These are phyloP conservation scores for Heliangelus exortis DNA, from an alignment of 2,797 vertebrate genomes.

Conservation along the genomic window DNA sequence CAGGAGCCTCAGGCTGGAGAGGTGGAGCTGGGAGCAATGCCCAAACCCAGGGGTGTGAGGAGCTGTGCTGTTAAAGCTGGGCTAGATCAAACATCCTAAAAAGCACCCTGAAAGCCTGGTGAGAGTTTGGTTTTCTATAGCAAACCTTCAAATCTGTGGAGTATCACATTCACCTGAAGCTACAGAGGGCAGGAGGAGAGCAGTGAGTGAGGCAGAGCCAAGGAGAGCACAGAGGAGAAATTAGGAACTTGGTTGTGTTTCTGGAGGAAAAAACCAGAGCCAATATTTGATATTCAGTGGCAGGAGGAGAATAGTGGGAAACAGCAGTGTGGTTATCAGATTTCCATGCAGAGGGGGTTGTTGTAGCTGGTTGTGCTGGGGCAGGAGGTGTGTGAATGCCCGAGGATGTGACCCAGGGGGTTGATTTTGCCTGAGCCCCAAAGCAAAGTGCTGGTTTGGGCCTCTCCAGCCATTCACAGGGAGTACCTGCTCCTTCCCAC, in stretches of 20 bases:
- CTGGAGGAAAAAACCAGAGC: neutral
- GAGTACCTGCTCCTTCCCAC: neutral
- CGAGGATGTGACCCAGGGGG: neutral
- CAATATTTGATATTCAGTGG: neutral
- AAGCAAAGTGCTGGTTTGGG: too few species aligned
- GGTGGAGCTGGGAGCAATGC: neutral
- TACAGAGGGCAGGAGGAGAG: fast-evolving
- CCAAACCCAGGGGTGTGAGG: too few species aligned
- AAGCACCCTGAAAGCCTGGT: too few species aligned
- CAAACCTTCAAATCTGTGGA: neutral
- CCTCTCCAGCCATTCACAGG: fast-evolving
- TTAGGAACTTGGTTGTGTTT: neutral
- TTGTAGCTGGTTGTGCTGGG: neutral
- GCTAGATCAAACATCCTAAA: neutral
- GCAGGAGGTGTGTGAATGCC: neutral
- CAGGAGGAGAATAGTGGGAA: conserved; percentile 42
- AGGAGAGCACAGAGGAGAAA: neutral
- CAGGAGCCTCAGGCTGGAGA: neutral
- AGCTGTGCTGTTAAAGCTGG: too few species aligned
- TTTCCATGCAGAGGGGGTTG: neutral
- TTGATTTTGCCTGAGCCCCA: neutral
- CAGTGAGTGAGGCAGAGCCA: neutral
- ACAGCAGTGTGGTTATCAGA: neutral
- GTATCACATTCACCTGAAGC: neutral
- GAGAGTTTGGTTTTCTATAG: neutral